Evolutionary conservation across 2,888 invertebrate species (phyloP), one percentile per base, ranked within the genome.

Genomic region (Mechanitis messenoides): DNA sequence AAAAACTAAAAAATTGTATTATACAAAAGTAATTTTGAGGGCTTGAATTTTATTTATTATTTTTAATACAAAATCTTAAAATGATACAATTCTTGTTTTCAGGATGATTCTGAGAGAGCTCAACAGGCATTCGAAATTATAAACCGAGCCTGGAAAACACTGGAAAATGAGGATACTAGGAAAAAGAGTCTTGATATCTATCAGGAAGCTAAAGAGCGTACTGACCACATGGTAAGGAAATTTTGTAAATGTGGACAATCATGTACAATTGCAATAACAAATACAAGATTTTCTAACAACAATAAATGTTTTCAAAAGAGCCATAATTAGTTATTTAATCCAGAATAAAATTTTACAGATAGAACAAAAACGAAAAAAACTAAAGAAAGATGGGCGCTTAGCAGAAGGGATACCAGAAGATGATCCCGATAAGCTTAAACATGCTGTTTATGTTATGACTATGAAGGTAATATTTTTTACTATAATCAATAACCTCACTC

Each of bases 401-500:
- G 79, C 87, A 53, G 92, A 93, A 68, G 92, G 93, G 11, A 95
- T 98, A 65, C 98, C 98, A 74, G 96, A 96, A 85, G 96, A 96
- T 85, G 95, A 96, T 76, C 95, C 95, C 28, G 91, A 89, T 57
- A 95, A 95, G 79, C 96, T 95, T 80, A 96, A 95, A 86, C 98
- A 98, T 86, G 95, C 98, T 3, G 93, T 98, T 58, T 98, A 98
- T 91, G 98, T 98, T n/a, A 95, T 98, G 94, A 98, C 98, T 11
- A 98, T 98, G 96, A 98, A 99, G 91, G 92, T 98, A 12, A 3
- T 9, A 33, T 45, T n/a, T 3, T 42, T 58, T 35, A 35, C 35
- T 20, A 20, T 20, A 20, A 20, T 20, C 1, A 20, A 20, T 20
- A 20, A 20, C 20, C 20, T 20, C n/a, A n/a, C n/a, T n/a, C n/a